Conservation (phyloP, 2,113 vertebrate genomes). For the Dryoscopus gambensis region DNA sequence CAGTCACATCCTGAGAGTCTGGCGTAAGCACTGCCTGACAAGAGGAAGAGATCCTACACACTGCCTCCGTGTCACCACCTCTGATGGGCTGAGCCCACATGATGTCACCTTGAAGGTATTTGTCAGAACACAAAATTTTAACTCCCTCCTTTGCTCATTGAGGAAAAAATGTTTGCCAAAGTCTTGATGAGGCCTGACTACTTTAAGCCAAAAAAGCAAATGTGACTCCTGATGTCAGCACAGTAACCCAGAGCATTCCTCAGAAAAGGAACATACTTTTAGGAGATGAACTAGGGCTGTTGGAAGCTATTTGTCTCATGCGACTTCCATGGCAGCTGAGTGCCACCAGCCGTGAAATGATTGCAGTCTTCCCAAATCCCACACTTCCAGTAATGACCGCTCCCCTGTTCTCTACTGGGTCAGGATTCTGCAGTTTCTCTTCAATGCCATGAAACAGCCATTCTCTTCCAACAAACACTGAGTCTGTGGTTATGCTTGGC, state of each 20-base stretch:
- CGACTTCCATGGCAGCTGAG: slow-evolving; percentile 96
- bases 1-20: background rate
- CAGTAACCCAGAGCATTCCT: background rate
- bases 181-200: background rate
- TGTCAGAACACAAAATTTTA: background rate
- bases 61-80: background rate
- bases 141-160: background rate
- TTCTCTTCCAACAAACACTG: slow-evolving; percentile 93
- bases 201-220: background rate
- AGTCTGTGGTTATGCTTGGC: slow-evolving; percentile 97
- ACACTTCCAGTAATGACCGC: slow-evolving; percentile 88
- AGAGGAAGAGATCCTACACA: background rate
- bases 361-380: slow-evolving; percentile 94
- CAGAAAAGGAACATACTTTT: slow-evolving; percentile 77
- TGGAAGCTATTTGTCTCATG: slow-evolving; percentile 98
- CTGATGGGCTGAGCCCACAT: background rate
- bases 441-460: slow-evolving; percentile 93
- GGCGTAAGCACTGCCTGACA: background rate
- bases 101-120: background rate
- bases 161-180: background rate
- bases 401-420: slow-evolving; percentile 79
- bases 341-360: slow-evolving; percentile 92
- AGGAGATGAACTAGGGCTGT: slow-evolving; percentile 81
- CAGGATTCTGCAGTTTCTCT: slow-evolving; percentile 75
- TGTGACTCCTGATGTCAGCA: background rate